These are phyloP conservation scores for Deroplatys truncata DNA, from an alignment of 2,888 invertebrate species.

Conservation along the genomic window DNA sequence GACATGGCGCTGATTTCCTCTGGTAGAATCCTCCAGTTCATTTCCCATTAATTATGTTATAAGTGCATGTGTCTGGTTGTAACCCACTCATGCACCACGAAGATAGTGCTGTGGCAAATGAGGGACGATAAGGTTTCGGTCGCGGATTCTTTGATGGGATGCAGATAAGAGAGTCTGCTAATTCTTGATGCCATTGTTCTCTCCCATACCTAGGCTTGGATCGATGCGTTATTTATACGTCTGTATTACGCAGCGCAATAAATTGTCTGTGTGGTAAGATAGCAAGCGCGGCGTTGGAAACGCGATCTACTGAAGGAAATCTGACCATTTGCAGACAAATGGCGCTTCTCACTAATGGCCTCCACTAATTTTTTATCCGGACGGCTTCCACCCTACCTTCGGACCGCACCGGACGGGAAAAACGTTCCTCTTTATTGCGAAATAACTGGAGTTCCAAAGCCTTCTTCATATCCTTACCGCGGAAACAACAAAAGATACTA, in stretches of 20 bases:
- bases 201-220: neutral
- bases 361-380: neutral
- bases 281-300: neutral
- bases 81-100: neutral
- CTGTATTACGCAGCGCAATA: neutral
- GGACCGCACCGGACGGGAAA: neutral
- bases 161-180: neutral
- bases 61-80: too few species aligned
- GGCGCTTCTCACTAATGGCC: neutral
- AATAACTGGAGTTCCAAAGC: neutral
- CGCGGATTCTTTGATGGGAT: neutral
- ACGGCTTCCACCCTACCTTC: neutral
- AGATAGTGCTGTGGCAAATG: neutral
- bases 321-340: neutral
- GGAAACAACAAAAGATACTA: too few species aligned
- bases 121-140: neutral
- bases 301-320: neutral
- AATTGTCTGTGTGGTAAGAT: neutral
- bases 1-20: too few species aligned
- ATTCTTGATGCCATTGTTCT: neutral
- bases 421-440: neutral
- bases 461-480: neutral
- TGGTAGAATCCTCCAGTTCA: too few species aligned
- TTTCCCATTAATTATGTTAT: too few species aligned
- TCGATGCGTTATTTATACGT: neutral